A percentile compares a stretch with the other conserved stretches of the same genome.
Evolutionary conservation across 1,140 invertebrate genomes (phyloP).

Genomic region (Radopholus similis): DNA sequence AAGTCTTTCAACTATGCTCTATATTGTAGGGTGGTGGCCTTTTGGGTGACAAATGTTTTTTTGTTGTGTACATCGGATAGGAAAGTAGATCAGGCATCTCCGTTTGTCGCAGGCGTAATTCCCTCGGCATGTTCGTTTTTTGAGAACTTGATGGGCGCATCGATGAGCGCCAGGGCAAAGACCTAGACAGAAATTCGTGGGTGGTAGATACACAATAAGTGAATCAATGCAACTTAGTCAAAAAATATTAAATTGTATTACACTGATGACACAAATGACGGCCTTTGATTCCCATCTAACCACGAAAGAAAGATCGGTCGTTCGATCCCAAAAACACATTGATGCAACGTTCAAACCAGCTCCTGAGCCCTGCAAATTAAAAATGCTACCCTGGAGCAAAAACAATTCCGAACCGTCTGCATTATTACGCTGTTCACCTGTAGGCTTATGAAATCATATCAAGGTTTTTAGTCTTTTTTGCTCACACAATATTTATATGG

Average conservation of each 20-base stretch:
- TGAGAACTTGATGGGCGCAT: neutral
- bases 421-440: neutral
- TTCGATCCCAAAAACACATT: neutral
- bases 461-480: too few relatives aligned
- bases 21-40: too few relatives aligned
- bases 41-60: too few relatives aligned
- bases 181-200: neutral
- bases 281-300: slow-evolving; percentile 3
- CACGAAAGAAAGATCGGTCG: neutral
- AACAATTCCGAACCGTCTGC: neutral
- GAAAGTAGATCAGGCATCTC: too few relatives aligned
- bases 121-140: neutral
- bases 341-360: neutral
- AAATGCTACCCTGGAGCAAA: neutral
- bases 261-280: neutral
- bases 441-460: too few relatives aligned
- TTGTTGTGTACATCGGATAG: too few relatives aligned
- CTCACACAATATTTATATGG: slow-evolving; percentile 7
- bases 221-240: too few relatives aligned
- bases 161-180: neutral
- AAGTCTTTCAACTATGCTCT: too few relatives aligned
- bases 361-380: neutral
- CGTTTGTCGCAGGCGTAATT: too few relatives aligned
- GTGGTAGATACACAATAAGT: too few relatives aligned
- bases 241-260: neutral